These are phyloP conservation scores for Pituophis catenifer DNA, from an alignment of 2,113 vertebrate genomes.

Conservation along the genomic window DNA sequence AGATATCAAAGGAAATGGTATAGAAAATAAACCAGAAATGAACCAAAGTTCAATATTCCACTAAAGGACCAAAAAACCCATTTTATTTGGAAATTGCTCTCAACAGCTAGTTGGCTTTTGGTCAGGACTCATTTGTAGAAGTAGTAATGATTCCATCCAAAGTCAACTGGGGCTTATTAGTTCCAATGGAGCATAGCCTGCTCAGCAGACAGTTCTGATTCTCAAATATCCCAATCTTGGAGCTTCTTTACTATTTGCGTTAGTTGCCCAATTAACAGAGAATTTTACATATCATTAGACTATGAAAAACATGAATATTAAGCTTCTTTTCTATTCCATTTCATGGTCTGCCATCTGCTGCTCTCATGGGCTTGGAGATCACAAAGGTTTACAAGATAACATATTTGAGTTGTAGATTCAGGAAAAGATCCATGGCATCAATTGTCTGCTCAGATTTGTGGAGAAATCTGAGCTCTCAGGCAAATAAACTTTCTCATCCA, in stretches of 20 bases:
- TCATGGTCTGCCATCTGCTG: neutral
- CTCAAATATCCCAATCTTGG: neutral
- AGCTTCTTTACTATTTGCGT: neutral
- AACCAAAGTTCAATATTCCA: neutral
- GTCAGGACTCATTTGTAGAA: neutral
- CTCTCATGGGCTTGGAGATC: neutral
- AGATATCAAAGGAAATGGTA: neutral
- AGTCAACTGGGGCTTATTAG: neutral
- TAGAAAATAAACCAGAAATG: neutral
- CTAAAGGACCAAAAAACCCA: neutral
- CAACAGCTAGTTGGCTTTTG: neutral
- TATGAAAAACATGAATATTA: neutral
- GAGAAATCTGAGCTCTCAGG: no score
- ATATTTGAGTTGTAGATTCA: neutral
- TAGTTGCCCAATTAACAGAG: neutral
- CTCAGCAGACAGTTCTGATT: neutral
- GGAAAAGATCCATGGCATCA: neutral
- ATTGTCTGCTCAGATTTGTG: neutral
- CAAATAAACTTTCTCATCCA: neutral
- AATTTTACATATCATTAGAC: neutral
- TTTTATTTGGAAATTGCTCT: neutral
- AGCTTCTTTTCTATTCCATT: neutral
- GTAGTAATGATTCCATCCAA: neutral
- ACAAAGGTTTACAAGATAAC: neutral
- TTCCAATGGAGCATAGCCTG: neutral